Base-by-base conservation (phyloP, 2,797 vertebrate genomes). In the Mionectes olivaceus region DNA sequence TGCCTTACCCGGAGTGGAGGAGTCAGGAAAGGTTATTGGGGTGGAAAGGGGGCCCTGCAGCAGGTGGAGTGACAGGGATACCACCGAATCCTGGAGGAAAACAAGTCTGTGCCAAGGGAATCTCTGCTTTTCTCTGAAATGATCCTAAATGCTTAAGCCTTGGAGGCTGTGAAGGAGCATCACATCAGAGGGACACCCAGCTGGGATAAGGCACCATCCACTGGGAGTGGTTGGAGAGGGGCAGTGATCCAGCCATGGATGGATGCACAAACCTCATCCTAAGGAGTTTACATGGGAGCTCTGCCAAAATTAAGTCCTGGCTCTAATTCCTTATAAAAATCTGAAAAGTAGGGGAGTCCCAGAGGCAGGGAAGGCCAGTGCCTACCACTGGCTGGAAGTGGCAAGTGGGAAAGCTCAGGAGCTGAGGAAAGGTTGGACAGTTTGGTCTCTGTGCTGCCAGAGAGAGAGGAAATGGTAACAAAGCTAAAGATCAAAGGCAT, bases 261-360 rank as follows among this genome's bases (percentile, higher is more conserved):
- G 52, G 39, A 9, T 9, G 10, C 25, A 37, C 10, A 15, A 57
- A 8, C 25, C 21, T 60, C 28, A 44, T 61, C 18, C 44, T 12
- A 4, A 37, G 43, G 17, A 50, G 0, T 0, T 12, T 5, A 28
- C 22, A 7, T 37, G 23, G 39, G 6, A 59, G 9, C 1, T 0
- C 35, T 83, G 59, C n/a, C 70, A 78, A 41, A 83, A 46, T 30
- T 15, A 43, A n/a, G 28, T 53, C 67, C 27, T 32, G 12, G 5
- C 25, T 59, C 50, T 61, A 30, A 52, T 60, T 77, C 63, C 59
- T 41, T 16, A 33, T 6, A 33, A 64, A 55, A 41, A 37, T 9
- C 55, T 33, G 49, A 37, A 52, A 75, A 17, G 5, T 47, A 23
- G 28, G 39, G 47, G 5, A 39, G 44, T 32, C 19, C 52, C 52